These are phyloP conservation scores for Hypercompe scribonia DNA, from an alignment of 2,888 invertebrate species.

Conservation along the genomic window DNA sequence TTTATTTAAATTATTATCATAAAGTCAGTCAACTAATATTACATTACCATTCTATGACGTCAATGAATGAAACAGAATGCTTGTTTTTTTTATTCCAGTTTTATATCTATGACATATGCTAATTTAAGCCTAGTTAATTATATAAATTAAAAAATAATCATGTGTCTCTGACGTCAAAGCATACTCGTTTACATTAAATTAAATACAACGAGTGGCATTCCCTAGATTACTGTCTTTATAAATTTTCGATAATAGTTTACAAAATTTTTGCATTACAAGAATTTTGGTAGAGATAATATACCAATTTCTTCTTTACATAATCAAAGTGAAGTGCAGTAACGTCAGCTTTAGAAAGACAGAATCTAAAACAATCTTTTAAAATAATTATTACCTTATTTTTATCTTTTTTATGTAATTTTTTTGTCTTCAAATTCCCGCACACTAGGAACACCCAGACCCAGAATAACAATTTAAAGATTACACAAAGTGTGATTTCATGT, in stretches of 20 bases:
- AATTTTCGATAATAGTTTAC: not conserved
- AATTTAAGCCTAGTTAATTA: slow-evolving; percentile 28
- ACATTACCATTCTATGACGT: slow-evolving; percentile 48
- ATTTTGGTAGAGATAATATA: too few relatives aligned
- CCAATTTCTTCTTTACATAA: too few relatives aligned
- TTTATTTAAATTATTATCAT: slow-evolving; percentile 21
- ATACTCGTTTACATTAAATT: slow-evolving; percentile 27
- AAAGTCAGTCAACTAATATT: slow-evolving; percentile 32
- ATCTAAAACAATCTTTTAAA: too few relatives aligned
- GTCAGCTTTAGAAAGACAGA: too few relatives aligned
- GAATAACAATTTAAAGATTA: too few relatives aligned
- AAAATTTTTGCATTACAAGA: too few relatives aligned
- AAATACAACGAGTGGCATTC: slow-evolving; percentile 6
- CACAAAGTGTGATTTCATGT: too few relatives aligned
- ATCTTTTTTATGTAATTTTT: too few relatives aligned
- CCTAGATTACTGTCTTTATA: not conserved
- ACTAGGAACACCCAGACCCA: too few relatives aligned
- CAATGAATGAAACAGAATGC: slow-evolving; percentile 39
- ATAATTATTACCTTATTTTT: too few relatives aligned
- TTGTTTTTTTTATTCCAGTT: slow-evolving; percentile 28
- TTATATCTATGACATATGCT: slow-evolving; percentile 23
- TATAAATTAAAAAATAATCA: slow-evolving; percentile 22
- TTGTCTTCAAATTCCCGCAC: too few relatives aligned
- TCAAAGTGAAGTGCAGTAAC: too few relatives aligned
- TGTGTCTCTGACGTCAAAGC: slow-evolving; percentile 44